Evolutionary conservation across 2,797 vertebrate genomes (phyloP).

Genomic region (Sebastes diaconus): DNA sequence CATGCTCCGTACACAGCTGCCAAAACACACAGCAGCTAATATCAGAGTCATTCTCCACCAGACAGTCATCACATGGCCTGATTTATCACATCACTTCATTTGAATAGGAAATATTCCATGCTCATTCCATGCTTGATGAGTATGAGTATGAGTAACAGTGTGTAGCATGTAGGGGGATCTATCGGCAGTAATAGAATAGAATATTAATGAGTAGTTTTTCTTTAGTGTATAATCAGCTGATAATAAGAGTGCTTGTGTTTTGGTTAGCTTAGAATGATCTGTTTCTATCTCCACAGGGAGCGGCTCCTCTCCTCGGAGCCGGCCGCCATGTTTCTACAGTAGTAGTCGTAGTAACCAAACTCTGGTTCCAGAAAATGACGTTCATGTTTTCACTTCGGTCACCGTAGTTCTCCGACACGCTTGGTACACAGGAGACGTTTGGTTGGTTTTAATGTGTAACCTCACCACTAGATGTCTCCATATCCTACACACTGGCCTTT

Average conservation of each 20-base stretch:
- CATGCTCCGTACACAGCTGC: conserved; percentile 94
- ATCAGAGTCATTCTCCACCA: not conserved
- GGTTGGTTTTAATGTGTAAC: no score
- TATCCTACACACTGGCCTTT: not conserved
- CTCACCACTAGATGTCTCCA: no score
- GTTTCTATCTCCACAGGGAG: not conserved
- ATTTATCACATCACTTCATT: no score
- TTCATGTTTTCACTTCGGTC: not conserved
- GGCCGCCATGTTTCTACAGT: not conserved
- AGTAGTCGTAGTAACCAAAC: not conserved
- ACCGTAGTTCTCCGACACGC: no score
- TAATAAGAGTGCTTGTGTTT: not conserved
- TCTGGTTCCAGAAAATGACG: not conserved
- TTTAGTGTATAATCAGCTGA: not conserved
- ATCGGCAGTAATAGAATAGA: not conserved
- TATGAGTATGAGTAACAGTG: no score
- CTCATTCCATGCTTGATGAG: not conserved
- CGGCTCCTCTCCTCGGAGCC: not conserved
- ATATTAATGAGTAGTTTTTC: not conserved
- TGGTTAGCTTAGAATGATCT: no score
- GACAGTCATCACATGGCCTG: no score
- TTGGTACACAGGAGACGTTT: no score
- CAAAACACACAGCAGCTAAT: conserved; percentile 56
- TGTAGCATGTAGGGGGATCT: not conserved
- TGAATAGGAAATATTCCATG: not conserved